Percentiles rank a stretch among this genome's conserved stretches.
phyloP scores from a whole-genome alignment of 2,113 vertebrate genomes.

The Spea multiplicata region DNA sequence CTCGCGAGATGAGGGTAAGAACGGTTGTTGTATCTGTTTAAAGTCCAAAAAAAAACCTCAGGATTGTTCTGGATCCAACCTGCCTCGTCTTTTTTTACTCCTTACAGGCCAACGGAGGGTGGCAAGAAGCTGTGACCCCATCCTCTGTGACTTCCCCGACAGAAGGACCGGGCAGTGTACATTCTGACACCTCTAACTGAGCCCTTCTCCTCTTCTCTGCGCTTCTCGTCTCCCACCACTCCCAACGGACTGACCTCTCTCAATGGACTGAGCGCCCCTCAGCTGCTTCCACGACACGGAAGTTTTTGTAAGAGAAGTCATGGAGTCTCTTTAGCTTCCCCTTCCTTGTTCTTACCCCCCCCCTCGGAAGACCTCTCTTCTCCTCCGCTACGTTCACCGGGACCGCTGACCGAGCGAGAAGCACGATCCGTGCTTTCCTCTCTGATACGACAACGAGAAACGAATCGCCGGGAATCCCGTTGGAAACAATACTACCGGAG shows the following conservation, averaged over 20 bases:
- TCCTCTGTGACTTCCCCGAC: conserved; percentile 74
- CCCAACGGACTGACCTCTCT: conserved; percentile 31
- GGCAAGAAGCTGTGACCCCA: conserved; percentile 79
- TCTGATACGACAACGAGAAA: too few relatives aligned
- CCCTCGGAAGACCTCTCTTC: background rate
- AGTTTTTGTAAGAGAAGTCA: conserved; percentile 19
- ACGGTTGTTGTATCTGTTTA: background rate
- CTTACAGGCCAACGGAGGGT: conserved; percentile 78
- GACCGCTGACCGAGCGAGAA: too few relatives aligned
- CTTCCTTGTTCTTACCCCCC: background rate
- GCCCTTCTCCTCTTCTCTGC: conserved; percentile 47
- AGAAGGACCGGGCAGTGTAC: conserved; percentile 77
- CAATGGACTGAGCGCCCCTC: conserved; percentile 38
- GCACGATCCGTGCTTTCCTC: too few relatives aligned
- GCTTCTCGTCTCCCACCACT: conserved; percentile 16
- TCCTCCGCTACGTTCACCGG: background rate
- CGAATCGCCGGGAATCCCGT: too few relatives aligned
- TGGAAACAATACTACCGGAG: too few relatives aligned
- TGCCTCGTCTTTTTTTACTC: background rate
- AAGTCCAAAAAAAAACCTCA: background rate
- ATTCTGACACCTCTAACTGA: conserved; percentile 88
- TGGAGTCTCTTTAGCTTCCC: background rate
- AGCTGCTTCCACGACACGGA: conserved; percentile 48
- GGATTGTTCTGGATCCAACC: background rate
- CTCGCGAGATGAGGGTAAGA: conserved; percentile 71